These are phyloP conservation scores for Geopemphigus sp. DNA, from an alignment of 1,140 invertebrate genomes.

Conservation along the genomic window DNA sequence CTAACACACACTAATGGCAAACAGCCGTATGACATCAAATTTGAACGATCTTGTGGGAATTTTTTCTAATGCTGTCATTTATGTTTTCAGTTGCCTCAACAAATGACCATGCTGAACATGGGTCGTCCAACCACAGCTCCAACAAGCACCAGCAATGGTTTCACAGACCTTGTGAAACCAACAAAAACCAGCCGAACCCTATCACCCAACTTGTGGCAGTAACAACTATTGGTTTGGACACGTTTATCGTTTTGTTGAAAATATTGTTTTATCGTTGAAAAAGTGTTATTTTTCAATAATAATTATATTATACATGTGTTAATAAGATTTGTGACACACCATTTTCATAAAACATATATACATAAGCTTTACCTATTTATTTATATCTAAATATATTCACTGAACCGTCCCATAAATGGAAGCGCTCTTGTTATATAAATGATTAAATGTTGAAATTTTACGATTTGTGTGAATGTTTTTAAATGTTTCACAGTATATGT, in stretches of 20 bases:
- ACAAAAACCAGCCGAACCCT: constrained; percentile 23
- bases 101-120: constrained; percentile 61
- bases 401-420: constrained; percentile 27
- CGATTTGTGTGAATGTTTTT: not conserved
- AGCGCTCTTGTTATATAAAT: not conserved
- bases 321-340: too few species aligned
- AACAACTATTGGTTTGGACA: not conserved
- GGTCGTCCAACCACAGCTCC: constrained; percentile 50
- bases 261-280: not conserved
- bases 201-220: constrained; percentile 38
- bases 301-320: not conserved
- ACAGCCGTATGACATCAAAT: too few species aligned
- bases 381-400: not conserved
- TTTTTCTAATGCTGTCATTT: too few species aligned
- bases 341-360: not conserved
- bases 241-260: not conserved
- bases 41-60: too few species aligned
- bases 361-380: not conserved
- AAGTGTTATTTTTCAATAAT: constrained; percentile 12
- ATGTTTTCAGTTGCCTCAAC: constrained; percentile 60
- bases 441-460: not conserved
- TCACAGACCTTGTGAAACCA: constrained; percentile 1
- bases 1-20: too few species aligned
- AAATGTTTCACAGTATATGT: not conserved
- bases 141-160: not conserved